A percentile compares a stretch with the other conserved stretches of the same genome.
These are phyloP conservation scores for Clistopyga incitator DNA, from an alignment of 2,888 invertebrate genomes.

Conservation along the genomic window DNA sequence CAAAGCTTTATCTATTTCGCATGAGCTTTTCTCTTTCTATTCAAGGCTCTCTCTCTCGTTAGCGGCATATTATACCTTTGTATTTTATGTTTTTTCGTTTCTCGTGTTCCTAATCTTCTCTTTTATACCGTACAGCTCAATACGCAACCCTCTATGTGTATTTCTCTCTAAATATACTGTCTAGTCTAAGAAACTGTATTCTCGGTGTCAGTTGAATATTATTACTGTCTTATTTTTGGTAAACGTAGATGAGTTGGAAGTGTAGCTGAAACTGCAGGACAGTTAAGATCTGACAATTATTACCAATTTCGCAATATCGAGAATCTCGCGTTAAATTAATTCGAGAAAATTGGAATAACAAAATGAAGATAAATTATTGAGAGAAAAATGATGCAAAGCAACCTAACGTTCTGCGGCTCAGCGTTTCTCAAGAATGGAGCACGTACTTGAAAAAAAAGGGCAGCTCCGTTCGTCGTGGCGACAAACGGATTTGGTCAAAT, in stretches of 20 bases:
- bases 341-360: not conserved
- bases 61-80: slow-evolving; percentile 25
- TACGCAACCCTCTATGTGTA: slow-evolving; percentile 48
- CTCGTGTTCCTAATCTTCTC: slow-evolving; percentile 33
- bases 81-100: not conserved
- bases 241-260: slow-evolving; percentile 28
- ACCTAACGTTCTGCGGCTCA: slow-evolving; percentile 41
- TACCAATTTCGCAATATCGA: not conserved
- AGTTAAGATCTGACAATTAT: slow-evolving; percentile 20
- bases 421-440: slow-evolving; percentile 40
- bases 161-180: slow-evolving; percentile 34
- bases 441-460: slow-evolving; percentile 22
- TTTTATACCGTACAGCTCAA: slow-evolving; percentile 47
- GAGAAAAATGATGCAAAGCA: slow-evolving; percentile 13
- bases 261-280: slow-evolving; percentile 22
- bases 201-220: slow-evolving; percentile 19
- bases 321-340: not conserved
- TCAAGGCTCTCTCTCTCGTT: slow-evolving; percentile 32
- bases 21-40: slow-evolving; percentile 58
- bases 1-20: slow-evolving; percentile 67
- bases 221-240: slow-evolving; percentile 8
- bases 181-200: slow-evolving; percentile 35
- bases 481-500: slow-evolving; percentile 47
- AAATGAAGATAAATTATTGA: slow-evolving; percentile 1
- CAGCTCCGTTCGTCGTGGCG: slow-evolving; percentile 22